phyloP scores from a whole-genome alignment of 1,140 invertebrate genomes.

The Alviniconcha marisindica region DNA sequence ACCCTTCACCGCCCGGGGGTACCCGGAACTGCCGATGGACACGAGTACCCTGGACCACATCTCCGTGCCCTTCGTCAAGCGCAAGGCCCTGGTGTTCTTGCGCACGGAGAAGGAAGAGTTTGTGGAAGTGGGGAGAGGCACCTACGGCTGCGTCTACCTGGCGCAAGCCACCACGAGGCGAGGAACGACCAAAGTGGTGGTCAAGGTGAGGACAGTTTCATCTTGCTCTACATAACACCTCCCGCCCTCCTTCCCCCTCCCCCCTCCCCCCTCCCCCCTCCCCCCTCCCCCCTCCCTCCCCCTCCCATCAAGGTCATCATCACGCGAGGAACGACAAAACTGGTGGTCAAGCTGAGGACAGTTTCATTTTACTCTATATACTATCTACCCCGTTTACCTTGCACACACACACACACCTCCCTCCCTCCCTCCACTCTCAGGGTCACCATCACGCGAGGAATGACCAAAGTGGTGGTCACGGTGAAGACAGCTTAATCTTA shows the following conservation, averaged over 20 bases:
- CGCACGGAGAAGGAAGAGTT: conserved; percentile 44
- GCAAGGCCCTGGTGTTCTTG: conserved; percentile 40
- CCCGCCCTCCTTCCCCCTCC: too few relatives aligned
- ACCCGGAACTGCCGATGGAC: background rate
- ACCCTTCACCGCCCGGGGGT: conserved; percentile 32
- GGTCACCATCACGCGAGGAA: conserved; percentile 31
- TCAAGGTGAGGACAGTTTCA: conserved; percentile 43
- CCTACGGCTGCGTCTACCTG: conserved; percentile 52
- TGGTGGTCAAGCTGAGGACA: conserved; percentile 42
- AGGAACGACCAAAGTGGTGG: conserved; percentile 41
- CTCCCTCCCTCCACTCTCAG: too few relatives aligned
- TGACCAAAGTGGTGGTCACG: conserved; percentile 45
- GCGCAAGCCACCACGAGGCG: conserved; percentile 38
- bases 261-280: too few relatives aligned
- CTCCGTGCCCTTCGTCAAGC: conserved; percentile 42
- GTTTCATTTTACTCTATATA: too few relatives aligned
- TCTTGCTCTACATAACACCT: too few relatives aligned
- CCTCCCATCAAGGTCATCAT: conserved; percentile 39
- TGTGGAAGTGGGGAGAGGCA: conserved; percentile 47
- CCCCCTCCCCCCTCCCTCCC: too few relatives aligned
- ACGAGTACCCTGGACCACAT: conserved; percentile 42
- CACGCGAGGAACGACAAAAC: conserved; percentile 30
- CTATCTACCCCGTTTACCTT: too few relatives aligned
- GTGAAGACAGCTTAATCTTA: too few relatives aligned
- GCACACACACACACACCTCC: too few relatives aligned